Conservation (phyloP, 2,888 invertebrate species). For the Tryphoninae sp. region DNA sequence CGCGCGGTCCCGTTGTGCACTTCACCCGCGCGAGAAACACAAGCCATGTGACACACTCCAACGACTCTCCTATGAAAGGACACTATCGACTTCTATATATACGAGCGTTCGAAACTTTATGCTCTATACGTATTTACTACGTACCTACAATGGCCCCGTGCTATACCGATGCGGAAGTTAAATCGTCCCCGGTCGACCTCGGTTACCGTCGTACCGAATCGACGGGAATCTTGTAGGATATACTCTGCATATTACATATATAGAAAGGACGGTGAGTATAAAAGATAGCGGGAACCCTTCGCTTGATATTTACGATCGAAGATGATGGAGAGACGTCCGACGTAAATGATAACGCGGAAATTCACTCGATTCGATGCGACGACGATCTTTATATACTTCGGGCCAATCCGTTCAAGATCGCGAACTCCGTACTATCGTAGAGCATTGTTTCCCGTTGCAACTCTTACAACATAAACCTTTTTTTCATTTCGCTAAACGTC, state of each 20-base stretch:
- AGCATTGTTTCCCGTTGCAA: too few relatives aligned
- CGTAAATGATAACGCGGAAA: slow-evolving; percentile 55
- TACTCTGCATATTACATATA: slow-evolving; percentile 20
- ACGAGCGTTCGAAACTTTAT: slow-evolving; percentile 32
- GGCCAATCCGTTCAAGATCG: too few relatives aligned
- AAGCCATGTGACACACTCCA: slow-evolving; percentile 51
- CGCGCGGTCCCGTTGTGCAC: slow-evolving; percentile 54
- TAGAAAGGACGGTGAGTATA: slow-evolving; percentile 28
- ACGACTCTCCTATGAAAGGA: slow-evolving; percentile 37
- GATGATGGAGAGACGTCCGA: slow-evolving; percentile 40
- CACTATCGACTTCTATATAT: slow-evolving; percentile 42
- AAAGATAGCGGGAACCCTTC: slow-evolving; percentile 46
- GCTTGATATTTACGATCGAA: slow-evolving; percentile 55
- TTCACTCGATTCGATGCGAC: slow-evolving; percentile 41
- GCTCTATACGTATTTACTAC: slow-evolving; percentile 44
- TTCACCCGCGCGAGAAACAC: slow-evolving; percentile 37
- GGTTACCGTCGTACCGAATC: slow-evolving; percentile 48
- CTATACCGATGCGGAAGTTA: slow-evolving; percentile 56
- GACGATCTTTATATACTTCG: too few relatives aligned
- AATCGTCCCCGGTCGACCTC: slow-evolving; percentile 51
- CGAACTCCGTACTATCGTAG: too few relatives aligned
- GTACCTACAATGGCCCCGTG: slow-evolving; percentile 30
- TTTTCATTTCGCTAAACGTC: too few relatives aligned
- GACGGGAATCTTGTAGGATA: slow-evolving; percentile 46
- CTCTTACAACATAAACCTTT: too few relatives aligned